phyloP scores from a whole-genome alignment of 2,113 vertebrate species.

The Cephalophus harveyi region DNA sequence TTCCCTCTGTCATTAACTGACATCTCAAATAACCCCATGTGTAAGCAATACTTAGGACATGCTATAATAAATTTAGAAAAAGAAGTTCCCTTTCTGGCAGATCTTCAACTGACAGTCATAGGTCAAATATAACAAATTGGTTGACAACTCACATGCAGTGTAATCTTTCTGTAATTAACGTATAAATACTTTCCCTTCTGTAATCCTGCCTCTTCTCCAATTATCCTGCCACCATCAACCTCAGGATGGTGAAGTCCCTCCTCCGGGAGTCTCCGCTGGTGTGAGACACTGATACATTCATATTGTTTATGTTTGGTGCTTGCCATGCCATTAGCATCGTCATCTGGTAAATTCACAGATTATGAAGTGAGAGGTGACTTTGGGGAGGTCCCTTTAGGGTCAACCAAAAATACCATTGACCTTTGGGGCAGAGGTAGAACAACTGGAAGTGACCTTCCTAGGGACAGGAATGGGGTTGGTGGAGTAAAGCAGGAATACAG shows the following conservation, averaged over 20 bases:
- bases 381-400: not conserved
- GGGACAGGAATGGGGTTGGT: not conserved
- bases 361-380: not conserved
- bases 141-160: not conserved
- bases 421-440: not conserved
- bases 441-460: rapidly evolving
- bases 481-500: not conserved
- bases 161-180: not conserved
- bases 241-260: not conserved
- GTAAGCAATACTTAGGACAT: not conserved
- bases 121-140: not conserved
- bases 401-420: not conserved
- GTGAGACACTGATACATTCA: not conserved
- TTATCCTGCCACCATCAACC: not conserved
- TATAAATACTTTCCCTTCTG: not conserved
- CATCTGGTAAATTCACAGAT: not conserved
- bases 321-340: not conserved
- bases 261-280: not conserved
- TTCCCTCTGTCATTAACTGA: too few species aligned
- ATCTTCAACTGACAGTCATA: not conserved
- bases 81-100: not conserved
- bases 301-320: not conserved
- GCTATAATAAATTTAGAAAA: not conserved
- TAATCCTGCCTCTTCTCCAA: not conserved
- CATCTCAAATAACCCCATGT: not conserved